Base-by-base conservation (phyloP, 30 jellyfish, hydroid and myxozoan species). In the Phacellophora camtschatica region DNA sequence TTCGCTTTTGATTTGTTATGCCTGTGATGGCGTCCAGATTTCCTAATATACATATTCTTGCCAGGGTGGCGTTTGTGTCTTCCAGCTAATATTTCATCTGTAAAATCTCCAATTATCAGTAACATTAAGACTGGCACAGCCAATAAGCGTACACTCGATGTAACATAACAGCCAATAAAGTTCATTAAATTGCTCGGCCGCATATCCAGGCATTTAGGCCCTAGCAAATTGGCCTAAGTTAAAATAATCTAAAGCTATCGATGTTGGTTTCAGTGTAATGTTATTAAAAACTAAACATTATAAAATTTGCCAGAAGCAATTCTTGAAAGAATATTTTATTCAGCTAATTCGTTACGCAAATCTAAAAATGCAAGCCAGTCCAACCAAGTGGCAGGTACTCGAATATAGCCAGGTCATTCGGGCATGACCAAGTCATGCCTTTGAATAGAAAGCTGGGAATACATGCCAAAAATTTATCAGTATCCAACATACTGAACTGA, bases 261-360 rank as follows among this genome's bases (percentile, higher is more conserved):
- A n/a, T n/a, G n/a, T n/a, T n/a, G n/a, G n/a, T n/a, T n/a, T n/a
- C n/a, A n/a, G n/a, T n/a, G n/a, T n/a, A n/a, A n/a, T n/a, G n/a
- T n/a, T n/a, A n/a, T n/a, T n/a, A n/a, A n/a, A n/a, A n/a, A n/a
- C n/a, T n/a, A n/a, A n/a, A n/a, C n/a, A n/a, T n/a, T n/a, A n/a
- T n/a, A n/a, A n/a, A n/a, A n/a, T n/a, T n/a, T n/a, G n/a, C n/a
- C n/a, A n/a, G n/a, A n/a, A n/a, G n/a, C n/a, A 46, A 16, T 39
- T 43, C 48, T 32, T 20, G 65, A 12, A 42, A 42, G 28, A 67
- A 34, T 5, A 30, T 65, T 53, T 49, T 12, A 33, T 78, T 72
- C 90, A 68, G 90, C 90, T 78, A 32, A 69, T 49, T 42, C 46
- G 64, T 78, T 78, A 78, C 90, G 90, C 90, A 42, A 78, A 78